Conservation (phyloP, 2,888 invertebrate species). For the Ceramica pisi region DNA sequence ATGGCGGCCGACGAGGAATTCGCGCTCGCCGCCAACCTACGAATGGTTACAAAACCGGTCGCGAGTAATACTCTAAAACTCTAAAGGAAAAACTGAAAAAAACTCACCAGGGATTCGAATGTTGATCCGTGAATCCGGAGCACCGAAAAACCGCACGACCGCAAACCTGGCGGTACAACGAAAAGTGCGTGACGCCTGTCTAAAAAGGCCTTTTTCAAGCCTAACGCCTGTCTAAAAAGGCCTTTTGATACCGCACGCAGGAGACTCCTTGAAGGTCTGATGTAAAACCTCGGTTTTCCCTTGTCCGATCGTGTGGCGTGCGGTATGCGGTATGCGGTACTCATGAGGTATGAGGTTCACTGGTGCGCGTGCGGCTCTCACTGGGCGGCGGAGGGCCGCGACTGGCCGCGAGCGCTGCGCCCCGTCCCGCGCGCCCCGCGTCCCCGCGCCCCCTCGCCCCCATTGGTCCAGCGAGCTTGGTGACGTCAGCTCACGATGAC, state of each 20-base stretch:
- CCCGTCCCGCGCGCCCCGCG: slow-evolving; percentile 68
- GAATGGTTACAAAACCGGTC: slow-evolving; percentile 66
- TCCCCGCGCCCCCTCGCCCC: slow-evolving; percentile 65
- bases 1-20: slow-evolving; percentile 53
- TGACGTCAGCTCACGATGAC: slow-evolving; percentile 82
- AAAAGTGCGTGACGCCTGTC: slow-evolving; percentile 24
- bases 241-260: slow-evolving; percentile 44
- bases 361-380: slow-evolving; percentile 77
- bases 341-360: slow-evolving; percentile 63
- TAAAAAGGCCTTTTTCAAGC: slow-evolving; percentile 17
- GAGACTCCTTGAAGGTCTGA: slow-evolving; percentile 39
- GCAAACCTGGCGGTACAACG: slow-evolving; percentile 70
- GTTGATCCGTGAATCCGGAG: slow-evolving; percentile 68
- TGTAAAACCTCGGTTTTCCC: slow-evolving; percentile 42
- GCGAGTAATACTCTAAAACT: slow-evolving; percentile 51
- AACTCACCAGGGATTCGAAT: slow-evolving; percentile 75
- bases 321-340: slow-evolving; percentile 76
- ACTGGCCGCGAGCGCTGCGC: slow-evolving; percentile 78
- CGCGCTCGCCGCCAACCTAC: slow-evolving; percentile 54
- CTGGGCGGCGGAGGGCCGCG: slow-evolving; percentile 83
- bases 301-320: slow-evolving; percentile 72
- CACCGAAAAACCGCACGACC: slow-evolving; percentile 74
- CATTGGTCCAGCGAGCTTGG: slow-evolving; percentile 79
- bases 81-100: slow-evolving; percentile 40
- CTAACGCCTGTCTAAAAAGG: slow-evolving; percentile 20